Conservation (phyloP, 1,140 invertebrate species). For the Drosophila repletoides region DNA sequence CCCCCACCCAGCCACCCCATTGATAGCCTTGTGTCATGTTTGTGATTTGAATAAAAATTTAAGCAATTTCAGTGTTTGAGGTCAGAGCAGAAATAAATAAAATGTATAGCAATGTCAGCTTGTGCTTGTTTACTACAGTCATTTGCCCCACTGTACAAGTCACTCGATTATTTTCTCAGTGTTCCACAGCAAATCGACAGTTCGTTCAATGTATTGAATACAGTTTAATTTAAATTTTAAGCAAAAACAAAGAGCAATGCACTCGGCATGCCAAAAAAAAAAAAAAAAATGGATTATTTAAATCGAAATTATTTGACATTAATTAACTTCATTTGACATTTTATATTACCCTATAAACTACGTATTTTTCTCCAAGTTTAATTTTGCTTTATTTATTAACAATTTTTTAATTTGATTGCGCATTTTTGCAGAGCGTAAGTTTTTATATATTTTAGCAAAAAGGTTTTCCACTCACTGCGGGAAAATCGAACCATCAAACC, state of each 20-base stretch:
- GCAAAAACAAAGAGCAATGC: conserved; percentile 51
- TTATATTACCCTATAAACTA: not conserved
- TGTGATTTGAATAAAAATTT: conserved; percentile 68
- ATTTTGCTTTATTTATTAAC: conserved; percentile 52
- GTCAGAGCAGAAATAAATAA: conserved; percentile 51
- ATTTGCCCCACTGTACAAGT: conserved; percentile 30
- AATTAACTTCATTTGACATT: conserved; percentile 44
- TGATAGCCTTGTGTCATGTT: conserved; percentile 42
- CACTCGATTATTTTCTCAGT: not conserved
- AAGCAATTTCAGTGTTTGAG: conserved; percentile 34
- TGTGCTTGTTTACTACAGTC: not conserved
- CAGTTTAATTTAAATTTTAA: conserved; percentile 14
- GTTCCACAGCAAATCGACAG: conserved; percentile 34
- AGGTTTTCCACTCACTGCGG: conserved; percentile 24
- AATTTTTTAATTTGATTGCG: conserved; percentile 51
- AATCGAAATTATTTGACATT: conserved; percentile 16
- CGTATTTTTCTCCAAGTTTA: conserved; percentile 13
- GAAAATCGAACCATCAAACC: conserved; percentile 24
- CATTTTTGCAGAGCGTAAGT: conserved; percentile 68
- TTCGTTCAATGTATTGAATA: conserved; percentile 71
- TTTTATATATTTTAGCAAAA: conserved; percentile 59
- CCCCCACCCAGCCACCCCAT: not conserved
- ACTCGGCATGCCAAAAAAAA: conserved; percentile 25
- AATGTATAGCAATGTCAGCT: conserved; percentile 56
- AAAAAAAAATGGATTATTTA: conserved; percentile 12